Evolutionary conservation across 2,888 invertebrate species (phyloP), one percentile per base, ranked within the genome.

Genomic region (Drosophila austrosaltans): DNA sequence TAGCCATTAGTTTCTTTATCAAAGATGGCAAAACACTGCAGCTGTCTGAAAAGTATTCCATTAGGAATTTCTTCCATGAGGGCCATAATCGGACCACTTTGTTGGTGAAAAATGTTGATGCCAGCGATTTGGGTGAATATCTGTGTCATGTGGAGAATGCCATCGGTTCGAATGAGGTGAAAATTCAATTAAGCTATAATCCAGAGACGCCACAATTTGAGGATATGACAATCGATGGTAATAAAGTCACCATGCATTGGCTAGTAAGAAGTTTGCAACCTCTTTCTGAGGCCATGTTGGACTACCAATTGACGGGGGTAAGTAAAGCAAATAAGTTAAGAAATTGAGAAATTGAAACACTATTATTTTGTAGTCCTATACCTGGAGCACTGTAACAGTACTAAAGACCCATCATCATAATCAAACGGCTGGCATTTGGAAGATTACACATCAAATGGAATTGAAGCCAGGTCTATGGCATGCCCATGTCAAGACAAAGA

Each of bases 41-140:
- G 2, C 63, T 83, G 5, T 89, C 91, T 0, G 83, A 89, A 2
- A 92, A 92, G 68, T 90, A 91, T 44, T 94, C 89, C 92, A 93
- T 30, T 82, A 92, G 59, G 93, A 93, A 65, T 92, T 92, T 90
- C 90, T 92, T 74, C 10, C 90, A 91, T 68, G 83, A 89, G 36
- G 81, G 73, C 20, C 88, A 83, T 56, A 92, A 91, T 75, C 88
- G 90, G 32, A 94, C 96, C 80, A 94, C 94, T 75, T 91, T 97
- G 56, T 92, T 95, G 32, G 95, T 97, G 77, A 93, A 95, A 36
- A 94, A 94, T 25, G 95, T 96, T 0, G 93, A 94, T 16, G 91
- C 92, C 53, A 90, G 93, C 0, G 97, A 97, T 92, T 94, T 96
- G 72, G 97, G 96, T 0, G 94, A 95, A 89, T 97, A 97, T 90